phyloP scores from a whole-genome alignment of 2,797 vertebrate species.

The Stomatorhinus walkeri region DNA sequence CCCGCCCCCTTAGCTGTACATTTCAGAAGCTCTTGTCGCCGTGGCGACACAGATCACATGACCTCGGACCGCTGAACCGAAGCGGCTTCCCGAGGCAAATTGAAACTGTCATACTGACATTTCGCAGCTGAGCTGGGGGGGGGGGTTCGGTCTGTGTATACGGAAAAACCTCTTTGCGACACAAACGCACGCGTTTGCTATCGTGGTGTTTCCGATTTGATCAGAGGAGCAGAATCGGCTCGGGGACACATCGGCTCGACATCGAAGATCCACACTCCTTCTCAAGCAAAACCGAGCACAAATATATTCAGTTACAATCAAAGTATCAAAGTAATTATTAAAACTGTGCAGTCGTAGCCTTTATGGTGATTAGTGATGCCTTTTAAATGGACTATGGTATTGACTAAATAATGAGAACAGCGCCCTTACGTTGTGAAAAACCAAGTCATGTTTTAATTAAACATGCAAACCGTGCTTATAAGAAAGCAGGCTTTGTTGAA shows the following conservation, averaged over 20 bases:
- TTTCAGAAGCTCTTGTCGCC: not conserved
- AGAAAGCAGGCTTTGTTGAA: not conserved
- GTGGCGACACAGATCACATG: conserved; percentile 1
- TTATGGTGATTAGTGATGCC: not conserved
- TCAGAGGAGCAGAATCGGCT: not conserved
- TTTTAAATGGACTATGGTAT: not conserved
- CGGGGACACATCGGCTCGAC: not conserved
- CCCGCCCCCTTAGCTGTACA: not conserved
- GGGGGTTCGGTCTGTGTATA: conserved; percentile 29
- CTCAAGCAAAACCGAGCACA: not conserved
- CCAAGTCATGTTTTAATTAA: not conserved
- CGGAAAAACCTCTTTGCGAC: not conserved
- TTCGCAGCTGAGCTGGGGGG: conserved; percentile 23
- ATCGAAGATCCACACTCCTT: not conserved
- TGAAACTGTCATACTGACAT: conserved; percentile 32
- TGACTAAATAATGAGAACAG: not conserved
- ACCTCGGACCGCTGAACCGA: conserved; percentile 23
- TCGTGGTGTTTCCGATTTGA: not conserved
- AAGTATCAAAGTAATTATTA: not conserved
- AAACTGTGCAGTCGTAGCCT: not conserved
- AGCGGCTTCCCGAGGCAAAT: conserved; percentile 32
- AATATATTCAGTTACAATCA: not conserved
- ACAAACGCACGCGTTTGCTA: not conserved
- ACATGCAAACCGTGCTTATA: not conserved
- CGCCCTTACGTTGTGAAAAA: not conserved